Evolutionary conservation across 92 coral and sea anemone genomes (phyloP).

Genomic region (Zoanthus gigantus): DNA sequence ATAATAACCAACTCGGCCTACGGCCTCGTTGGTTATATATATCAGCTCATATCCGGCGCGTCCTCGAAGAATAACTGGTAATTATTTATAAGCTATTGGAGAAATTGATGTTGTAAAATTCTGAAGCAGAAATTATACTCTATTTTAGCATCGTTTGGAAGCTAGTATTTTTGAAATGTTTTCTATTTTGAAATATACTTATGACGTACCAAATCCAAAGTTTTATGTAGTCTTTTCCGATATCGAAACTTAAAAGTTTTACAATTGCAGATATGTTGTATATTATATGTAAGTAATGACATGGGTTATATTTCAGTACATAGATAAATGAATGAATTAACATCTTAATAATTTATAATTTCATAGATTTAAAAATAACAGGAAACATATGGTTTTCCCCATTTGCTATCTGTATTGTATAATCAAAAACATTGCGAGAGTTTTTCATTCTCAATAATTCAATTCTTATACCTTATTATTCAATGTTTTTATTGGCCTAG

Average conservation of each 20-base stretch:
- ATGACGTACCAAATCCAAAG: background rate
- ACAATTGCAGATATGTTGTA: background rate
- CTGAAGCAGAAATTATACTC: background rate
- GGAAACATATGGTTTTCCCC: too few relatives aligned
- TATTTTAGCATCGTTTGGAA: too few relatives aligned
- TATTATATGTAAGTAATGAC: too few relatives aligned
- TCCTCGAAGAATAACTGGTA: too few relatives aligned
- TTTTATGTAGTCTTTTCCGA: background rate
- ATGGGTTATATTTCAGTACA: too few relatives aligned
- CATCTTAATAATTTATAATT: background rate
- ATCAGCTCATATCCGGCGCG: too few relatives aligned
- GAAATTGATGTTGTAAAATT: background rate
- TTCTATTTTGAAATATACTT: too few relatives aligned
- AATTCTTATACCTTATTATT: background rate
- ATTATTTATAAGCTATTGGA: constrained; percentile 7
- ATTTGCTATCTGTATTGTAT: too few relatives aligned
- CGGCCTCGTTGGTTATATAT: too few relatives aligned
- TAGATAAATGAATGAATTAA: background rate
- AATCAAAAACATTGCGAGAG: too few relatives aligned
- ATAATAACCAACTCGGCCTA: too few relatives aligned
- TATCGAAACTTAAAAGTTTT: background rate
- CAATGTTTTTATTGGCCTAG: background rate
- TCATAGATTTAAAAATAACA: too few relatives aligned
- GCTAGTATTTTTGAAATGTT: background rate
- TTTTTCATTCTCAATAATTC: background rate